phyloP scores from a whole-genome alignment of 2,113 vertebrate genomes.

The Forbesichthys papilliferus region DNA sequence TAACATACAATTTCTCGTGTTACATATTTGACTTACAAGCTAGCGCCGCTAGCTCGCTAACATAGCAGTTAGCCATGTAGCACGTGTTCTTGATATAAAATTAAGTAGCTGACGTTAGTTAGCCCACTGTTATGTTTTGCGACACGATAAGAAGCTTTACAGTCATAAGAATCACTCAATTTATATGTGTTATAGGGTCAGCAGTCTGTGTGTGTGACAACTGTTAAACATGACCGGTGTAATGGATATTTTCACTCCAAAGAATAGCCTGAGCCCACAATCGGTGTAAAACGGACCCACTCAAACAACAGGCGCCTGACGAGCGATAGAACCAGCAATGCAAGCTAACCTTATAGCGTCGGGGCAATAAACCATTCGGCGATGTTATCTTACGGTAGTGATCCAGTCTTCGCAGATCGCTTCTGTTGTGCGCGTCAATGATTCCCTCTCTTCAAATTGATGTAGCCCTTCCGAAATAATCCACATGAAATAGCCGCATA shows the following conservation, averaged over 20 bases:
- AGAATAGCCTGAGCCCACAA: slow-evolving; percentile 63
- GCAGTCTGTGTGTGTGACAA: slow-evolving; percentile 8
- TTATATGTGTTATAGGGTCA: background rate
- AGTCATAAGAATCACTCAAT: background rate
- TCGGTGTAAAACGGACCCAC: background rate
- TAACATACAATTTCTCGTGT: background rate
- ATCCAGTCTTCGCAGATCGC: slow-evolving; percentile 39
- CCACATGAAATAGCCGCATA: slow-evolving; percentile 60
- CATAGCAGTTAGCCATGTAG: slow-evolving; percentile 67
- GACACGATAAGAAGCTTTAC: background rate
- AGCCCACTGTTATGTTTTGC: background rate
- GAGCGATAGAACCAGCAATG: slow-evolving; percentile 51
- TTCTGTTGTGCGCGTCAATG: slow-evolving; percentile 4
- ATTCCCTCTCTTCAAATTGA: slow-evolving; percentile 26
- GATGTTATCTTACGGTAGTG: slow-evolving; percentile 41
- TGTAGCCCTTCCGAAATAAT: slow-evolving; percentile 55
- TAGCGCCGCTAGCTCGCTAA: slow-evolving; percentile 50
- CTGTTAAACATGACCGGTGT: slow-evolving; percentile 50
- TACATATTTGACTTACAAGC: slow-evolving; percentile 37
- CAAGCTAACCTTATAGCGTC: slow-evolving; percentile 68
- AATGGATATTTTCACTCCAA: slow-evolving; percentile 53
- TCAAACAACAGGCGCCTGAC: slow-evolving; percentile 51
- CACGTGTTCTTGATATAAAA: slow-evolving; percentile 70
- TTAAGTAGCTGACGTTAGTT: slow-evolving; percentile 24
- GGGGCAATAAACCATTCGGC: slow-evolving; percentile 54